These are phyloP conservation scores for Heliconius cydno DNA, from an alignment of 2,888 invertebrate species.

Conservation along the genomic window DNA sequence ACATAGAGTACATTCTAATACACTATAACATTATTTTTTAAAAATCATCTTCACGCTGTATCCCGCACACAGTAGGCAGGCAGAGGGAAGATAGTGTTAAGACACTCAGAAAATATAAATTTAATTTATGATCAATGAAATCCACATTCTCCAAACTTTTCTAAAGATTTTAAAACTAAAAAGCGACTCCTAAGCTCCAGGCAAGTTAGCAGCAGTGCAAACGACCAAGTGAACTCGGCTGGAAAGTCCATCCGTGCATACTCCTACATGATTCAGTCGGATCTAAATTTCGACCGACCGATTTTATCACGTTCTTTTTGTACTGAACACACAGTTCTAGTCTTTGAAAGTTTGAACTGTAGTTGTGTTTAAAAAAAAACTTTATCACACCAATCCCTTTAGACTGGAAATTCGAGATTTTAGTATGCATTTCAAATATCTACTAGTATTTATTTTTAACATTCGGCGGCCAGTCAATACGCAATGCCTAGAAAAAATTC, in stretches of 20 bases:
- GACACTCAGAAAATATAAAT: too few relatives aligned
- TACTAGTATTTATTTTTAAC: too few relatives aligned
- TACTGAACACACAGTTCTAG: background rate
- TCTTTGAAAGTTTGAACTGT: conserved; percentile 2
- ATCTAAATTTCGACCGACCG: conserved; percentile 25
- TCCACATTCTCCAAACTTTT: background rate
- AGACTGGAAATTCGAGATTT: background rate
- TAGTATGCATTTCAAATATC: too few relatives aligned
- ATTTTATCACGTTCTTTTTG: conserved; percentile 11
- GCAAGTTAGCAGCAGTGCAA: conserved; percentile 4
- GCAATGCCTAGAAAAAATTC: too few relatives aligned
- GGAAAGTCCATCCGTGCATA: conserved; percentile 32
- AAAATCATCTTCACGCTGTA: too few relatives aligned
- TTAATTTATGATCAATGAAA: too few relatives aligned
- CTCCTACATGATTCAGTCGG: conserved; percentile 22
- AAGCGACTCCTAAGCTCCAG: conserved; percentile 1
- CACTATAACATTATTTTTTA: too few relatives aligned
- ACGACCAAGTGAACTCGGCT: conserved; percentile 18
- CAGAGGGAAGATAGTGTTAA: too few relatives aligned
- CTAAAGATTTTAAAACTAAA: background rate
- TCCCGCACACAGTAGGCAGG: too few relatives aligned
- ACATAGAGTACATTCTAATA: too few relatives aligned
- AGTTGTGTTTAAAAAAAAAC: background rate
- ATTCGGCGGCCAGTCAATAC: too few relatives aligned
- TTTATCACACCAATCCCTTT: background rate